Base-by-base conservation (phyloP, 2,113 vertebrate species). In the Cynoglossus semilaevis region DNA sequence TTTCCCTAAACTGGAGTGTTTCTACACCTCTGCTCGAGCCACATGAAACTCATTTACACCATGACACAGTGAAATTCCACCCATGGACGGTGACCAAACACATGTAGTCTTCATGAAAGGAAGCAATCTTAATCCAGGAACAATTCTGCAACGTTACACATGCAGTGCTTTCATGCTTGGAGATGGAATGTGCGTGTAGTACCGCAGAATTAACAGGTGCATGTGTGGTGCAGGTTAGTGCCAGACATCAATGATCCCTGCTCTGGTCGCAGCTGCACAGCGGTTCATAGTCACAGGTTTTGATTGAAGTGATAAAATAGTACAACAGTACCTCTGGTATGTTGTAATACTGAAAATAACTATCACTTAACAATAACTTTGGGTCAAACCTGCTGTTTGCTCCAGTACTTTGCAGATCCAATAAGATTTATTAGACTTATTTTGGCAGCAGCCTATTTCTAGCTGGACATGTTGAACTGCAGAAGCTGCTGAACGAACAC, bases 21-120 rank as follows among this genome's bases (percentile, higher is more conserved):
- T 87, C 82, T 85, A 74, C 83, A 83, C 86, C 74, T 83, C 80
- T 68, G 74, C 80, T 66, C 34, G 43, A 74, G 79, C 76, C 90
- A 90, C 84, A 89, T 88, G 87, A 87, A 85, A 84, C 78, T 88
- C 56, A 88, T 90, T 90, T 89, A 70, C 68, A 60, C 69, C 63
- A 40, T 84, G 81, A 80, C 85, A 88, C 81, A 77, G 83, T 74
- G 70, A 89, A 85, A 87, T 85, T 83, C 80, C 75, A 49, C 52
- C 72, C 79, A 72, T 87, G 86, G 80, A 83, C 35, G 43, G 43
- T 58, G 67, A 88, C 78, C 85, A 88, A 87, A 85, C 87, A 89
- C 79, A 88, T 88, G 81, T 82, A 85, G 72, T 74, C 53, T 51
- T 63, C 61, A 86, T 85, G 79, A 83, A 77, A 54, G 22, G 60